Percentiles rank a stretch among this genome's conserved stretches.
Conservation (phyloP, 2,888 invertebrate genomes). For the Monopis laevigella region DNA sequence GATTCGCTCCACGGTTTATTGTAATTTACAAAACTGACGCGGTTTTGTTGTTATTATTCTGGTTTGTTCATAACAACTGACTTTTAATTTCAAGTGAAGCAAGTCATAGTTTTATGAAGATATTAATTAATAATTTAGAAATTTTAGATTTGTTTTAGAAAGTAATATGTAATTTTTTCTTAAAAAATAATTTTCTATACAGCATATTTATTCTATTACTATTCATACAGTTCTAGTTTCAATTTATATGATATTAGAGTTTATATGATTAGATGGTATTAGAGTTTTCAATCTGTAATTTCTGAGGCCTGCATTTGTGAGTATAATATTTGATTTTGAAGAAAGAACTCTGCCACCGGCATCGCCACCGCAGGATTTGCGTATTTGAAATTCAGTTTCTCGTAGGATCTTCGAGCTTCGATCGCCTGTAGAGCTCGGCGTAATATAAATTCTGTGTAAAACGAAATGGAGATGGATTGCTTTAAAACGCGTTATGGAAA, state of each 20-base stretch:
- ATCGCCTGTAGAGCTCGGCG: constrained; percentile 31
- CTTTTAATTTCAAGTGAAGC: no score
- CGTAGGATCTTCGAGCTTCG: constrained; percentile 34
- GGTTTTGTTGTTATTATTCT: constrained; percentile 48
- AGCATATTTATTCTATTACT: no score
- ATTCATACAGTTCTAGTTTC: no score
- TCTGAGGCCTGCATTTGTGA: not conserved
- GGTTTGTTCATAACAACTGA: constrained; percentile 6
- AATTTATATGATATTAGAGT: no score
- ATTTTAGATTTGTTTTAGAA: no score
- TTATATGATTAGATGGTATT: no score
- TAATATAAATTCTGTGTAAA: constrained; percentile 33
- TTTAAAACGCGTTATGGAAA: constrained; percentile 35
- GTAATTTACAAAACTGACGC: constrained; percentile 62
- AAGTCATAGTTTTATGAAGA: no score
- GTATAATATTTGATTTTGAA: not conserved
- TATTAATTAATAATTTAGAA: no score
- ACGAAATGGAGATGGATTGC: constrained; percentile 37
- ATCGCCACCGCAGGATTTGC: constrained; percentile 46
- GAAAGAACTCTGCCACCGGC: constrained; percentile 3
- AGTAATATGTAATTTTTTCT: no score
- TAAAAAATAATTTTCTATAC: no score
- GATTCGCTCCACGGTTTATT: constrained; percentile 56
- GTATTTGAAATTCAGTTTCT: constrained; percentile 58
- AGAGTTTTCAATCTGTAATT: not conserved